Percentiles rank a stretch among this genome's conserved stretches.
Conservation (phyloP, 2,113 vertebrate species). For the Stigmatopora nigra region DNA sequence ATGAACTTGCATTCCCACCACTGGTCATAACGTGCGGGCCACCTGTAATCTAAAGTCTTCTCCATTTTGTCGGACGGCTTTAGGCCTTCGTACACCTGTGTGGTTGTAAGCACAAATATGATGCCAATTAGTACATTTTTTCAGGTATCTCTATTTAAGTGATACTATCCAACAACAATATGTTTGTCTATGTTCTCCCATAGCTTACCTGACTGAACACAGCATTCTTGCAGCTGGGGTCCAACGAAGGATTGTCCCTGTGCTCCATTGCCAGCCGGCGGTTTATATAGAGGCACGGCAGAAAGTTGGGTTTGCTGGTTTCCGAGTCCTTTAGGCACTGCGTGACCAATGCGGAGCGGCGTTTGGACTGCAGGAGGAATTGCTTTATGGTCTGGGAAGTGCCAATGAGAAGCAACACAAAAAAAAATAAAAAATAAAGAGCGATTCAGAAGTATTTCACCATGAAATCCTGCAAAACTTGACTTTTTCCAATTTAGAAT, state of each 20-base stretch:
- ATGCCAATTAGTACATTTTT: too few relatives aligned
- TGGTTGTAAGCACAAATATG: background rate
- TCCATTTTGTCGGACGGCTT: constrained; percentile 95
- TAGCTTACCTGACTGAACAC: constrained; percentile 86
- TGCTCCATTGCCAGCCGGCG: constrained; percentile 96
- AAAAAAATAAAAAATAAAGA: background rate
- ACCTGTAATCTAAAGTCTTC: constrained; percentile 94
- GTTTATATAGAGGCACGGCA: constrained; percentile 98
- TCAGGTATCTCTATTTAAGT: too few relatives aligned
- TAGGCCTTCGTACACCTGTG: constrained; percentile 93
- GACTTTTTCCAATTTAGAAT: background rate
- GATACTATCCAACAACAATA: too few relatives aligned
- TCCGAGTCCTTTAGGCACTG: constrained; percentile 96
- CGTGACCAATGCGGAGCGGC: constrained; percentile 83
- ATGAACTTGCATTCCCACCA: constrained; percentile 99
- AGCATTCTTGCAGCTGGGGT: constrained; percentile 83
- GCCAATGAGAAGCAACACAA: constrained; percentile 1
- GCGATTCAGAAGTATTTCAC: background rate
- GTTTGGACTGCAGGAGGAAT: constrained; percentile 90
- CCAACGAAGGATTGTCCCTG: constrained; percentile 84
- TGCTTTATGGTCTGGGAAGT: constrained; percentile 84
- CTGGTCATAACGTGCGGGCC: constrained; percentile 93
- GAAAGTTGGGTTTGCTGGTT: constrained; percentile 91
- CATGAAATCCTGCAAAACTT: background rate
- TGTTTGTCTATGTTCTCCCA: too few relatives aligned